Conservation (phyloP, 2,113 vertebrate species). For the Nannospalax galili region DNA sequence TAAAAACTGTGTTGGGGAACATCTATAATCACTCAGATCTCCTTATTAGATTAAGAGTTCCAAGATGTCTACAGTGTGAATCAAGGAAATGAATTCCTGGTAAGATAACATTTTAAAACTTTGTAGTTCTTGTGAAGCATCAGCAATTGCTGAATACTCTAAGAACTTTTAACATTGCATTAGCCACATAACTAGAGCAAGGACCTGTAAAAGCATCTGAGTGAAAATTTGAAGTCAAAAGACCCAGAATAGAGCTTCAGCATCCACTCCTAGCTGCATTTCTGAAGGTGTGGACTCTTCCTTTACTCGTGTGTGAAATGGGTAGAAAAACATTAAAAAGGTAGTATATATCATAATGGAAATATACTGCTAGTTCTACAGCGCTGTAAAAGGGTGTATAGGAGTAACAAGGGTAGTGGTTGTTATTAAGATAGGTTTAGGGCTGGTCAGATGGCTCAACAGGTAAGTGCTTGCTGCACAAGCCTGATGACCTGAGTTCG, state of each 20-base stretch:
- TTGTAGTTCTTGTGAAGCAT: background rate
- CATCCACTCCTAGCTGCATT: background rate
- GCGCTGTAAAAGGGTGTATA: background rate
- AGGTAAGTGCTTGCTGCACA: background rate
- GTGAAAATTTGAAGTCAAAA: background rate
- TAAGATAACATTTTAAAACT: background rate
- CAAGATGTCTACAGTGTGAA: background rate
- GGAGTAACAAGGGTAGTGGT: background rate
- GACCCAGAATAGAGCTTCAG: background rate
- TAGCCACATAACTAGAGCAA: background rate
- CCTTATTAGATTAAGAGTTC: conserved; percentile 28
- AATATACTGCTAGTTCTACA: background rate
- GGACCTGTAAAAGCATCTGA: background rate
- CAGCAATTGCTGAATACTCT: background rate
- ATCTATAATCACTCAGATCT: background rate
- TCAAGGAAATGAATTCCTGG: background rate
- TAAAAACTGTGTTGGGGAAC: conserved; percentile 25
- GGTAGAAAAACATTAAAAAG: background rate
- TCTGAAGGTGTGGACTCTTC: conserved; percentile 14
- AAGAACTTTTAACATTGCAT: background rate
- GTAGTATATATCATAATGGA: background rate
- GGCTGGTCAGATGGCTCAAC: background rate
- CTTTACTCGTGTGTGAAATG: background rate
- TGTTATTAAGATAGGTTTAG: background rate
- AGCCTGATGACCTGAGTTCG: background rate